These are phyloP conservation scores for Drosophila kohkoa DNA, from an alignment of 1,140 invertebrate species.

Conservation along the genomic window DNA sequence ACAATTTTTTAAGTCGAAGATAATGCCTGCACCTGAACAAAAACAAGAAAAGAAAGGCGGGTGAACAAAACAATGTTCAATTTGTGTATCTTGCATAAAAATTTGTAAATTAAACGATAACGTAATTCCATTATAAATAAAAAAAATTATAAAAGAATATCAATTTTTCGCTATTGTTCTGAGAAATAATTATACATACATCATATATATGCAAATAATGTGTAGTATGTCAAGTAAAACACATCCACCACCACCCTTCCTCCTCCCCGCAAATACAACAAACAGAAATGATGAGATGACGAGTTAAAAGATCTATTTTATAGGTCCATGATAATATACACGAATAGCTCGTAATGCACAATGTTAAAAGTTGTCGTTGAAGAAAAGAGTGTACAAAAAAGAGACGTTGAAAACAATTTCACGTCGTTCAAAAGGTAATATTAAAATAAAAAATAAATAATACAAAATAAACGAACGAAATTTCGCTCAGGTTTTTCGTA, in stretches of 20 bases:
- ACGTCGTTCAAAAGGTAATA: constrained; percentile 32
- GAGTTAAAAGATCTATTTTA: constrained; percentile 25
- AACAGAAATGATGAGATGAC: constrained; percentile 8
- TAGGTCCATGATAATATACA: constrained; percentile 32
- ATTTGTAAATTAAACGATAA: constrained; percentile 76
- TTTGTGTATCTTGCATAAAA: constrained; percentile 63
- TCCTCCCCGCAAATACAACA: not conserved
- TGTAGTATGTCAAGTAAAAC: constrained; percentile 10
- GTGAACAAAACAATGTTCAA: constrained; percentile 23
- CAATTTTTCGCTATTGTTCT: constrained; percentile 36
- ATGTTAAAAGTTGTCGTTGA: constrained; percentile 46
- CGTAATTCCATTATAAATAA: constrained; percentile 81
- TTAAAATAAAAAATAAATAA: not conserved
- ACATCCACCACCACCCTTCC: not conserved
- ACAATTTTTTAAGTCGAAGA: constrained; percentile 37
- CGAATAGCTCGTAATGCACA: constrained; percentile 35
- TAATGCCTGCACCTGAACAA: constrained; percentile 7
- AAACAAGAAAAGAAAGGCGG: constrained; percentile 14
- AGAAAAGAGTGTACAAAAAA: constrained; percentile 50
- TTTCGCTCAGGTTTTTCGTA: constrained; percentile 80
- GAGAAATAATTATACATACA: not conserved
- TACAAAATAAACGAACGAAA: constrained; percentile 64
- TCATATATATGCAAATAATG: constrained; percentile 6
- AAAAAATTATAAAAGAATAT: constrained; percentile 50
- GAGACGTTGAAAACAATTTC: constrained; percentile 21